Base-by-base conservation (phyloP, 2,113 vertebrate species). In the Sinocyclocheilus maitianheensis region DNA sequence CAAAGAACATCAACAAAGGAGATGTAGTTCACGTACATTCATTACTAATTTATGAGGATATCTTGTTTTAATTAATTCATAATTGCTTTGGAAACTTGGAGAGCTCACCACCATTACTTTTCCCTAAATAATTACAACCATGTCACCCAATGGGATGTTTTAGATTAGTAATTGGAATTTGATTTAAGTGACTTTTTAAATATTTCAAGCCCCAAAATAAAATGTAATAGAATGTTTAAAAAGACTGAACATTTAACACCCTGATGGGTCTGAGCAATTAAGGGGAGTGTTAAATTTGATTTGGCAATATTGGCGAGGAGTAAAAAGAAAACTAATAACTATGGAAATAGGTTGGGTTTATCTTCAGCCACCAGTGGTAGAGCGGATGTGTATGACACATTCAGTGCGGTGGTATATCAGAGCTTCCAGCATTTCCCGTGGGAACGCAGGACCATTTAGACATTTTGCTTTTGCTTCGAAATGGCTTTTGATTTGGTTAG, bases 41-140 rank as follows among this genome's bases (percentile, higher is more conserved):
- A 78, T 87, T 83, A 85, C 81, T 69, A 89, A 89, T 90, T 89
- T 81, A 65, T 81, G 81, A 87, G 86, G 85, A 90, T 90, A 86
- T 89, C 87, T 81, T 22, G 53, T 76, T 88, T 87, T 90, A 90
- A 92, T 91, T 90, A 89, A 90, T 90, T 89, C 85, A 86, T 90
- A 92, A 92, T 90, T 89, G 89, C 89, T 79, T 86, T 81, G 77
- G 87, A 90, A 90, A 84, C 87, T 86, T 51, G 0, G 85, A 89
- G 83, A 67, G 84, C 83, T 85, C 84, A 37, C 65, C 81, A 84
- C 72, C 53, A 80, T 86, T 71, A 87, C 78, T 43, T 46, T 88
- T 87, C 77, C 83, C 87, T 82, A 90, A 89, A 91, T 92, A 89
- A 90, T 87, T 89, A 90, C 85, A 85, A 77, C 48, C 72, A 26